Conservation (phyloP, 2,888 invertebrate species). For the Agonopterix subpropinquella region DNA sequence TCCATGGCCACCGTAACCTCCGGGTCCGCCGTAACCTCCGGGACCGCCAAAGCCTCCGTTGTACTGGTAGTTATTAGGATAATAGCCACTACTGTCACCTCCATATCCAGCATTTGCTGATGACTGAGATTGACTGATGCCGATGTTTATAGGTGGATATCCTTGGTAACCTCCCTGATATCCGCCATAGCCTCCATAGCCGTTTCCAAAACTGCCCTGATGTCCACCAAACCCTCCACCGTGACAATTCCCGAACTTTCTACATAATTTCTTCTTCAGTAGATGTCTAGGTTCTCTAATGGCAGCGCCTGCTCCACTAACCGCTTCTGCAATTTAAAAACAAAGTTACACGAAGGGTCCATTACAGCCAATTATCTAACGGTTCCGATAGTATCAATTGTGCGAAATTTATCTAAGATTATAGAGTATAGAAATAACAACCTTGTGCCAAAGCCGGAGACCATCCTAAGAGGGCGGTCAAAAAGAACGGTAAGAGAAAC, state of each 20-base stretch:
- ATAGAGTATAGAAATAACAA: constrained; percentile 39
- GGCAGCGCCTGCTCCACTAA: constrained; percentile 16
- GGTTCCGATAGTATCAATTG: constrained; percentile 23
- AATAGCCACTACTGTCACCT: constrained; percentile 38
- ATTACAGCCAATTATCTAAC: constrained; percentile 29
- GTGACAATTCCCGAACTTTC: constrained; percentile 42
- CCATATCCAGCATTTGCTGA: constrained; percentile 52
- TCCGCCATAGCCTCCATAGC: constrained; percentile 13
- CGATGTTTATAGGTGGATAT: constrained; percentile 55
- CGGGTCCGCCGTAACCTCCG: constrained; percentile 18
- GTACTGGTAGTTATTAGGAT: constrained; percentile 47
- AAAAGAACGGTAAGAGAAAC: constrained; percentile 30
- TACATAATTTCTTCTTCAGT: constrained; percentile 38
- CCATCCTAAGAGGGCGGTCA: constrained; percentile 29
- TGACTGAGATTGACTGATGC: constrained; percentile 63
- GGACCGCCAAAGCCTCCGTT: constrained; percentile 21
- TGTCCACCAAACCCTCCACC: constrained; percentile 13
- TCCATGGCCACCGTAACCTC: constrained; percentile 27
- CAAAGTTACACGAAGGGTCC: constrained; percentile 19
- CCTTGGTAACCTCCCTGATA: constrained; percentile 21
- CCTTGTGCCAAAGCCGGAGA: constrained; percentile 40
- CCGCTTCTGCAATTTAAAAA: constrained; percentile 28
- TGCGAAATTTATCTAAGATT: constrained; percentile 34
- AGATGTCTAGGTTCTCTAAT: constrained; percentile 35
- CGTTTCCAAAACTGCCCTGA: constrained; percentile 8